These are phyloP conservation scores for Mesorhabditis spiculigera DNA, from an alignment of 2,888 invertebrate genomes.

Conservation along the genomic window DNA sequence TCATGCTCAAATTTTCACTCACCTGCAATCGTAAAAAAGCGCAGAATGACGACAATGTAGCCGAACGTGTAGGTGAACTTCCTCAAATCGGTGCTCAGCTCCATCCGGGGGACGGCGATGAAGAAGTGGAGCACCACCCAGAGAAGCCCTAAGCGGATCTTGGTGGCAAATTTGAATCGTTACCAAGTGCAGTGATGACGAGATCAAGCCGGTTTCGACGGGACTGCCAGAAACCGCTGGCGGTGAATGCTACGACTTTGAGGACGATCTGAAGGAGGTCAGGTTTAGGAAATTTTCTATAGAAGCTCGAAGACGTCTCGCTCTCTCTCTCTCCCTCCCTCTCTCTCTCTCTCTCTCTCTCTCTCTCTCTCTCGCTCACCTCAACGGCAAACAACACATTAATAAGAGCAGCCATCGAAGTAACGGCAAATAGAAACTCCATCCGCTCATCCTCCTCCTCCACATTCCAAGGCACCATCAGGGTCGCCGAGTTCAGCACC, in stretches of 20 bases:
- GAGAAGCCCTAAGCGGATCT: slow-evolving; percentile 72
- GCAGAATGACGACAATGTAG: slow-evolving; percentile 90
- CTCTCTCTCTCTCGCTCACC: slow-evolving; percentile 59
- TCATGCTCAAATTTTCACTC: too few relatives aligned
- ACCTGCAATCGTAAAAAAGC: slow-evolving; percentile 98
- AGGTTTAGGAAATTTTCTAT: background rate
- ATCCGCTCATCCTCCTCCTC: slow-evolving; percentile 70
- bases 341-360: too few relatives aligned
- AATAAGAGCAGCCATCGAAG: slow-evolving; percentile 79
- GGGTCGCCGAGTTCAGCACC: slow-evolving; percentile 82
- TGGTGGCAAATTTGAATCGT: slow-evolving; percentile 5
- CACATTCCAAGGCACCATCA: slow-evolving; percentile 64
- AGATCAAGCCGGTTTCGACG: slow-evolving; percentile 94
- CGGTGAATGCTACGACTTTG: slow-evolving; percentile 96
- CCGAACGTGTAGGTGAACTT: slow-evolving; percentile 92
- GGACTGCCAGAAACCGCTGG: slow-evolving; percentile 96
- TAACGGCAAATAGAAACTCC: slow-evolving; percentile 72
- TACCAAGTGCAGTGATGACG: slow-evolving; percentile 85
- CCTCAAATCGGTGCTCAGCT: slow-evolving; percentile 62
- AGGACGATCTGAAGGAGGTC: slow-evolving; percentile 71
- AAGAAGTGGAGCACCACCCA: slow-evolving; percentile 80
- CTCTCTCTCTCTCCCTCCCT: too few relatives aligned
- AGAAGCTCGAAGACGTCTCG: background rate
- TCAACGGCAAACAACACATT: slow-evolving; percentile 91
- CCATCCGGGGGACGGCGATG: slow-evolving; percentile 38